phyloP scores from a whole-genome alignment of 2,888 invertebrate species.

The Pyrgus malvae region DNA sequence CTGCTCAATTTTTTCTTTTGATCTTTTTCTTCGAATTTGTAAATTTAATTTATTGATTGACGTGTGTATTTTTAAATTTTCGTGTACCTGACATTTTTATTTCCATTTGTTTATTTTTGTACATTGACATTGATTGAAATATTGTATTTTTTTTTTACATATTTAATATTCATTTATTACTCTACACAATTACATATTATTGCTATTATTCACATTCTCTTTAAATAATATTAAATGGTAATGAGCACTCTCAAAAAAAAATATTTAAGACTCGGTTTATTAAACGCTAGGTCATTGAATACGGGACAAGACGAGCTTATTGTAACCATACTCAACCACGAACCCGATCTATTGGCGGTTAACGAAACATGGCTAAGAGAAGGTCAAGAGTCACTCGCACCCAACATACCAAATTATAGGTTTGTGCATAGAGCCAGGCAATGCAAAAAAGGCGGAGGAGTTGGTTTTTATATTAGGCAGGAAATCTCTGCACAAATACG shows the following conservation, averaged over 20 bases:
- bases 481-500: background rate
- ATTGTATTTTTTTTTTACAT: too few relatives aligned
- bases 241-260: too few relatives aligned
- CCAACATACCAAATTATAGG: slow-evolving; percentile 16
- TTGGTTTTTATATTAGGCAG: slow-evolving; percentile 21
- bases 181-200: background rate
- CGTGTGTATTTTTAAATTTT: too few relatives aligned
- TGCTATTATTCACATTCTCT: background rate
- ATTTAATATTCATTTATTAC: too few relatives aligned
- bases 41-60: too few relatives aligned
- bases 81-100: too few relatives aligned
- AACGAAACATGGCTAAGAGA: slow-evolving; percentile 28
- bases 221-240: background rate
- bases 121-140: too few relatives aligned
- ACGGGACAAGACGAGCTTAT: slow-evolving; percentile 26
- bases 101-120: too few relatives aligned
- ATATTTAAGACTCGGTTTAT: slow-evolving; percentile 17
- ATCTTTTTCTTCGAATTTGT: too few relatives aligned
- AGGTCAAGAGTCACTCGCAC: slow-evolving; percentile 19
- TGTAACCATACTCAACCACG: slow-evolving; percentile 1
- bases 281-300: slow-evolving; percentile 26
- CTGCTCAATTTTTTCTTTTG: too few relatives aligned
- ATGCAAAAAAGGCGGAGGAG: slow-evolving; percentile 27
- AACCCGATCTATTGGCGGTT: slow-evolving; percentile 27
- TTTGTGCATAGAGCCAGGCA: slow-evolving; percentile 10